Conservation (phyloP, 2,113 vertebrate genomes). For the Galemys pyrenaicus region DNA sequence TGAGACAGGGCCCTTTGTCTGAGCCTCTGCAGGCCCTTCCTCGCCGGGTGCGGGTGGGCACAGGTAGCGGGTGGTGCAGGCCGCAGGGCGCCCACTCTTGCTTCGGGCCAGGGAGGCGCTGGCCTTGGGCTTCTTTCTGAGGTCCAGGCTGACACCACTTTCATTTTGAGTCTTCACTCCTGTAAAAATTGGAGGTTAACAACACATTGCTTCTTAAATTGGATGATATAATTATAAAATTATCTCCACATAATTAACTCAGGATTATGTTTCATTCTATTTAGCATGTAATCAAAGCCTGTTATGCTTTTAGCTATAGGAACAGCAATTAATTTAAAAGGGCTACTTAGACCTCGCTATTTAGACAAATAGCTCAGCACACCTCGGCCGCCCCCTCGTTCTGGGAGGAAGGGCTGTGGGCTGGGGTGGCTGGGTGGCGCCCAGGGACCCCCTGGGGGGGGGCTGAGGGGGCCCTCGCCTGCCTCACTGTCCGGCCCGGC, state of each 20-base stretch:
- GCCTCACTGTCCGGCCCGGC: too few species aligned
- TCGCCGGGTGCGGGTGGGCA: constrained; percentile 75
- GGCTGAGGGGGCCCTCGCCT: too few species aligned
- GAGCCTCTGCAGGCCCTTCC: too few species aligned
- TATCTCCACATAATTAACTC: constrained; percentile 90
- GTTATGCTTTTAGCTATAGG: constrained; percentile 89
- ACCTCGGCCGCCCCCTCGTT: neutral
- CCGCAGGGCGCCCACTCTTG: constrained; percentile 73
- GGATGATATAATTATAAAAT: constrained; percentile 92
- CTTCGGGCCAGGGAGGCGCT: constrained; percentile 63
- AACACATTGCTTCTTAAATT: constrained; percentile 86
- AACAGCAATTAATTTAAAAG: constrained; percentile 88
- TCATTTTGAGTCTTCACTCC: constrained; percentile 81
- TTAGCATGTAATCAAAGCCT: constrained; percentile 90
- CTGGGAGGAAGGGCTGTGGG: neutral
- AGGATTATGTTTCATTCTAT: constrained; percentile 90
- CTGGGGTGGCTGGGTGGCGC: too few species aligned
- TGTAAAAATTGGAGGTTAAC: constrained; percentile 82
- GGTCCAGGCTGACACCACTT: constrained; percentile 80
- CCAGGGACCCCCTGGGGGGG: neutral
- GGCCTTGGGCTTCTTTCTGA: constrained; percentile 70
- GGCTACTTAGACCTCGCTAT: constrained; percentile 80
- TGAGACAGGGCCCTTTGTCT: too few species aligned
- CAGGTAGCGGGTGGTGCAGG: constrained; percentile 81
- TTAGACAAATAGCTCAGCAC: constrained; percentile 69